phyloP scores from a whole-genome alignment of 2,888 invertebrate species.

The Polydrusus tereticollis region DNA sequence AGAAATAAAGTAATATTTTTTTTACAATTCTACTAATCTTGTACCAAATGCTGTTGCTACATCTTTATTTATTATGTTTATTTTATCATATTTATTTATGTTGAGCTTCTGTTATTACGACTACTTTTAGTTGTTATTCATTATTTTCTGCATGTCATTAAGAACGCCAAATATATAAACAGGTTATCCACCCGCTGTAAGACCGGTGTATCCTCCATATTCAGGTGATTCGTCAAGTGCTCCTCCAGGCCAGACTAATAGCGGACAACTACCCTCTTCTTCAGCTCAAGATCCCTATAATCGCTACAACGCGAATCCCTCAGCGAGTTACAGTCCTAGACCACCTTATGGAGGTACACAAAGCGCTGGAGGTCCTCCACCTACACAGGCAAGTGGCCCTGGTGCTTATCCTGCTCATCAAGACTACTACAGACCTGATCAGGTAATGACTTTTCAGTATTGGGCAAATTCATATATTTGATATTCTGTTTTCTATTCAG shows the following conservation, averaged over 20 bases:
- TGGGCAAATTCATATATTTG: not conserved
- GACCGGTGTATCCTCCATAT: constrained; percentile 83
- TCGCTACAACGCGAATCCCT: constrained; percentile 62
- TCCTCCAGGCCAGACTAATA: constrained; percentile 60
- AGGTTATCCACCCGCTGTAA: constrained; percentile 74
- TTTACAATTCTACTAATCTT: not conserved
- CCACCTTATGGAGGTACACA: constrained; percentile 62
- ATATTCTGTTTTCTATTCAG: constrained; percentile 32
- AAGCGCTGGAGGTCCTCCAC: constrained; percentile 63
- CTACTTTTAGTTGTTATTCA: constrained; percentile 27
- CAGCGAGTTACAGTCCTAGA: constrained; percentile 62
- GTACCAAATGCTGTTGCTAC: not conserved
- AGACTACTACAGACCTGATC: constrained; percentile 71
- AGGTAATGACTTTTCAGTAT: constrained; percentile 55
- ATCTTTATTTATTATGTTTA: not conserved
- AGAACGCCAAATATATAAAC: constrained; percentile 48
- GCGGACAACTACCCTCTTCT: constrained; percentile 60
- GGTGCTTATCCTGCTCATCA: constrained; percentile 68
- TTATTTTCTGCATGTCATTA: constrained; percentile 49
- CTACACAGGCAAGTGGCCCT: constrained; percentile 67
- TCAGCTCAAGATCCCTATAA: constrained; percentile 64
- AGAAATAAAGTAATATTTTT: no score
- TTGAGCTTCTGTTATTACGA: not conserved
- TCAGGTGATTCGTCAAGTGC: constrained; percentile 70
- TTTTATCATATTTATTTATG: not conserved